phyloP scores from a whole-genome alignment of 92 coral and sea anemone species.

The Pocillopora grandis region DNA sequence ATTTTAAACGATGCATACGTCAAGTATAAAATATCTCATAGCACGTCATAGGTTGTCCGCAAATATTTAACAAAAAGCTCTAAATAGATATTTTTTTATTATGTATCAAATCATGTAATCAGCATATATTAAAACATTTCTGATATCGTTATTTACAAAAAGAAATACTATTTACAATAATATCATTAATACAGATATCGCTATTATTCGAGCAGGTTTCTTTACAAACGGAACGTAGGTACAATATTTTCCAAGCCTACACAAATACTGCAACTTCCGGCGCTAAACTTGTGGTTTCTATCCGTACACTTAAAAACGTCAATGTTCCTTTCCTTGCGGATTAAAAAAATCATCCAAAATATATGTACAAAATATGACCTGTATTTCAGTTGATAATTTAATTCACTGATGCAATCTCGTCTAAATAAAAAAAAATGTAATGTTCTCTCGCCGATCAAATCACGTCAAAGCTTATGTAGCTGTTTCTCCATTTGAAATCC shows the following conservation, averaged over 20 bases:
- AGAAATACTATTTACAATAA: neutral
- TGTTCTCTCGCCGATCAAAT: constrained; percentile 22
- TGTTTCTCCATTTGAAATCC: constrained; percentile 87
- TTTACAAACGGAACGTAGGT: neutral
- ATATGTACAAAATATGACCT: neutral
- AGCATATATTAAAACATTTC: neutral
- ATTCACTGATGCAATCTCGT: neutral
- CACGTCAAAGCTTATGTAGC: constrained; percentile 86
- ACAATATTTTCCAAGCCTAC: neutral
- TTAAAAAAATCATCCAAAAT: neutral
- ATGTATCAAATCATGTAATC: neutral
- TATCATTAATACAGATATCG: neutral
- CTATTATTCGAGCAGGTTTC: neutral
- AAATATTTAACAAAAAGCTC: too few species aligned
- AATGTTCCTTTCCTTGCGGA: neutral
- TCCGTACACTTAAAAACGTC: constrained; percentile 1
- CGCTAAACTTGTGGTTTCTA: neutral
- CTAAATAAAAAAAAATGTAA: neutral
- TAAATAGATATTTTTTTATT: neutral
- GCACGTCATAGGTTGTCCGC: too few species aligned
- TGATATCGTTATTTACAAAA: neutral
- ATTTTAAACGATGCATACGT: too few species aligned
- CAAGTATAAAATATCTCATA: too few species aligned
- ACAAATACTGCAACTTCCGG: constrained; percentile 25
- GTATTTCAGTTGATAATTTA: neutral